Conservation (phyloP, 1,140 invertebrate species). For the Augochlora pura region DNA sequence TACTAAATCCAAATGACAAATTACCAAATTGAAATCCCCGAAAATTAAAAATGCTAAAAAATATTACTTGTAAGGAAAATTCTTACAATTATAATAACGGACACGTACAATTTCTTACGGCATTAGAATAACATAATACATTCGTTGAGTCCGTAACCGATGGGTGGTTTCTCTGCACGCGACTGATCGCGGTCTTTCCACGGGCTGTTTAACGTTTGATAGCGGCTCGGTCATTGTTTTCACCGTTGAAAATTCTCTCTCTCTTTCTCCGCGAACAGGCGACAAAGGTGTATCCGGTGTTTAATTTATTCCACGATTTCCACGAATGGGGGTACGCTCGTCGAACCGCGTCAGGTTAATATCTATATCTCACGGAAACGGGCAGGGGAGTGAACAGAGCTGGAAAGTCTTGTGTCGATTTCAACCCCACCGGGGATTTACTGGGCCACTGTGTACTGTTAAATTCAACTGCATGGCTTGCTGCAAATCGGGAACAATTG, state of each 20-base stretch:
- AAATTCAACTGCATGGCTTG: conserved; percentile 7
- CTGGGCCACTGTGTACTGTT: conserved; percentile 22
- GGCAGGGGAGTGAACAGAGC: conserved; percentile 38
- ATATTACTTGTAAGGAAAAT: too few relatives aligned
- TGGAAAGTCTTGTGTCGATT: conserved; percentile 46
- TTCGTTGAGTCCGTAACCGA: too few relatives aligned
- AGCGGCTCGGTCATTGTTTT: neutral
- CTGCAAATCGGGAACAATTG: neutral
- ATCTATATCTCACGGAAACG: conserved; percentile 45
- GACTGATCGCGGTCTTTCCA: too few relatives aligned
- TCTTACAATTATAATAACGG: too few relatives aligned
- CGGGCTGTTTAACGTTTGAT: too few relatives aligned
- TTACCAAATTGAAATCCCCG: too few relatives aligned
- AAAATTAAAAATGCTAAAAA: too few relatives aligned
- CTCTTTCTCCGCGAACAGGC: neutral
- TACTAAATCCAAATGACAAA: too few relatives aligned
- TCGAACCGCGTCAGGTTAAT: conserved; percentile 38
- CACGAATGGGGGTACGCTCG: conserved; percentile 21
- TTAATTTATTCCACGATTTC: conserved; percentile 46
- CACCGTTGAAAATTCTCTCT: too few relatives aligned
- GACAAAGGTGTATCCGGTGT: neutral
- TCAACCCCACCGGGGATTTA: conserved; percentile 36
- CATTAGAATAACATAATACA: too few relatives aligned
- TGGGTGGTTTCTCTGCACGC: too few relatives aligned
- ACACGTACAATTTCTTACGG: too few relatives aligned